Percentiles rank a stretch among this genome's conserved stretches.
Evolutionary conservation across 1,140 invertebrate species (phyloP).

Genomic region (Drosophila triauraria): DNA sequence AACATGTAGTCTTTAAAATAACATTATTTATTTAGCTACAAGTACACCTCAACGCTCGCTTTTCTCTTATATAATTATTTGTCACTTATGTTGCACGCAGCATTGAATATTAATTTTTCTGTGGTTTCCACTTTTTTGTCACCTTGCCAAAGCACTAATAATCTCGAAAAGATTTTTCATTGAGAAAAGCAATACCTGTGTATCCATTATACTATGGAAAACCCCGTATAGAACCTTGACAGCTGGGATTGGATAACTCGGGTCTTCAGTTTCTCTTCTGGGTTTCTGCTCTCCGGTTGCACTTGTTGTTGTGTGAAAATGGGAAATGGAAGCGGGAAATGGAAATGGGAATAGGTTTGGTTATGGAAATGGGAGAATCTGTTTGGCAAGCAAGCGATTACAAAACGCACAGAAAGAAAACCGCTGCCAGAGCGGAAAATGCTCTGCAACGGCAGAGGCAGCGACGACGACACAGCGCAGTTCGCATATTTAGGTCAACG

Average conservation of each 20-base stretch:
- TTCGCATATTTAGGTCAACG: conserved; percentile 77
- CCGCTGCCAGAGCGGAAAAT: conserved; percentile 63
- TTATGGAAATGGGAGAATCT: conserved; percentile 28
- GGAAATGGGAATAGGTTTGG: conserved; percentile 6
- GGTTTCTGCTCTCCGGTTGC: conserved; percentile 60
- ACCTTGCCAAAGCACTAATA: conserved; percentile 62
- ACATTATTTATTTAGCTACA: conserved; percentile 9
- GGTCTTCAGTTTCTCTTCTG: conserved; percentile 34
- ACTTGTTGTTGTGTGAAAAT: conserved; percentile 52
- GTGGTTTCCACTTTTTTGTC: conserved; percentile 62
- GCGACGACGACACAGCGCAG: conserved; percentile 32
- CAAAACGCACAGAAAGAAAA: conserved; percentile 70
- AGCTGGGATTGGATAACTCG: conserved; percentile 56
- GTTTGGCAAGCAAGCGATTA: conserved; percentile 78
- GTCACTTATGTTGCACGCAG: conserved; percentile 46
- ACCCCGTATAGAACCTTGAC: conserved; percentile 63
- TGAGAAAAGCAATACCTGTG: conserved; percentile 52
- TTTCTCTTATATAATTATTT: conserved; percentile 65
- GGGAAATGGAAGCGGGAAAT: conserved; percentile 36
- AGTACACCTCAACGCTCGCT: conserved; percentile 1
- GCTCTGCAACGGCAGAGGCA: conserved; percentile 35
- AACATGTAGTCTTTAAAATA: conserved; percentile 4
- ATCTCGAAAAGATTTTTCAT: conserved; percentile 47
- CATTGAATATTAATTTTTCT: conserved; percentile 75
- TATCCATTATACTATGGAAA: background rate